Percentiles rank a stretch among this genome's conserved stretches.
Conservation (phyloP, 2,797 vertebrate genomes). For the Bovichtus variegatus region DNA sequence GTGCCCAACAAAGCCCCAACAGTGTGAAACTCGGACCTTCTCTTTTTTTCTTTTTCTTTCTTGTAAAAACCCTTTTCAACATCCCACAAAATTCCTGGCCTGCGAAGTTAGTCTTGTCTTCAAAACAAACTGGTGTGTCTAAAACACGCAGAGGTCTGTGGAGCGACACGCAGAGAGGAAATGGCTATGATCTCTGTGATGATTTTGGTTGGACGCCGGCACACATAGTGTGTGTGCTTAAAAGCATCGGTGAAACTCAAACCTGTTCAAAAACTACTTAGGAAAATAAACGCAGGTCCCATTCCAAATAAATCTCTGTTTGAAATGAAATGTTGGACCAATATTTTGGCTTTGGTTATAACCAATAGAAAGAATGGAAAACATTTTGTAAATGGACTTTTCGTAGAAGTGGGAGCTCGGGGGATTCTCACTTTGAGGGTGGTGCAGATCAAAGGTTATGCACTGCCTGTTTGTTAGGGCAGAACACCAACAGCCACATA, state of each 20-base stretch:
- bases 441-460: conserved; percentile 85
- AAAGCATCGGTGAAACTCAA: conserved; percentile 77
- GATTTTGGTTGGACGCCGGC: conserved; percentile 69
- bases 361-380: conserved; percentile 62
- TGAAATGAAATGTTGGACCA: conserved; percentile 70
- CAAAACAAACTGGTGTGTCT: conserved; percentile 61
- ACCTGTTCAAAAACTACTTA: conserved; percentile 74
- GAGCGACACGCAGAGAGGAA: conserved; percentile 62
- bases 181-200: conserved; percentile 62
- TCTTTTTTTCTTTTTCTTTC: conserved; percentile 29
- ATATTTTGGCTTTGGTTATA: conserved; percentile 64
- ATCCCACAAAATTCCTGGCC: conserved; percentile 54
- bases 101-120: conserved; percentile 42
- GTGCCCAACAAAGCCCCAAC: conserved; percentile 7
- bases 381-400: conserved; percentile 73
- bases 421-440: conserved; percentile 72
- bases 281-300: conserved; percentile 76
- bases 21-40: conserved; percentile 17
- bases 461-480: conserved; percentile 86
- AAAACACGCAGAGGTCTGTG: conserved; percentile 51
- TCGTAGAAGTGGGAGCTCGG: conserved; percentile 57
- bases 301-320: conserved; percentile 77
- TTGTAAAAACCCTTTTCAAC: conserved; percentile 28
- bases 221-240: conserved; percentile 63
- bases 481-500: conserved; percentile 82